Conservation (phyloP, 2,888 invertebrate genomes). For the Sphaerophoria rueppellii region DNA sequence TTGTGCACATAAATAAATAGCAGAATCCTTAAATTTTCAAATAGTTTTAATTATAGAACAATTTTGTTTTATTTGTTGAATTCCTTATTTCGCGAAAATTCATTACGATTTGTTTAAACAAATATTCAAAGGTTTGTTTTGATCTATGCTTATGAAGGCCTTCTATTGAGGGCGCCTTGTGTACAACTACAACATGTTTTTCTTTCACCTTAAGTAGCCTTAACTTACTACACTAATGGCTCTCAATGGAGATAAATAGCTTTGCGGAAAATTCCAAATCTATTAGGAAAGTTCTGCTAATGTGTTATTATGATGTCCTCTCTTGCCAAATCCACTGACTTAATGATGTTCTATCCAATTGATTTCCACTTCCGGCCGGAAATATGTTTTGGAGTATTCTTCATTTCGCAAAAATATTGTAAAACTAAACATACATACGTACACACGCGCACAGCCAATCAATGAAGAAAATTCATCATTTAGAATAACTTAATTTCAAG, state of each 20-base stretch:
- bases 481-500: too few relatives aligned
- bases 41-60: conserved; percentile 29
- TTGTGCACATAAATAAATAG: background rate
- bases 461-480: too few relatives aligned
- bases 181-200: too few relatives aligned
- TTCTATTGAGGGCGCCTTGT: too few relatives aligned
- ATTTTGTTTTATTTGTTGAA: background rate
- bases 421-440: background rate
- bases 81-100: background rate
- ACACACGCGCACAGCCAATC: background rate
- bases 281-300: background rate
- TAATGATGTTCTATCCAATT: background rate
- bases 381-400: background rate
- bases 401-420: background rate
- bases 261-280: background rate
- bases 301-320: background rate
- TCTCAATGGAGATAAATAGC: background rate
- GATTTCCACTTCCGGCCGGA: background rate
- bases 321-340: background rate
- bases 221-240: background rate
- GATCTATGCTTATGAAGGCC: too few relatives aligned
- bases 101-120: background rate
- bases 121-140: too few relatives aligned
- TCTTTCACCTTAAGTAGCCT: too few relatives aligned
- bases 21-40: conserved; percentile 27